A percentile compares a stretch with the other conserved stretches of the same genome.
Conservation (phyloP, 1,140 invertebrate species). For the Trichoplusia ni region DNA sequence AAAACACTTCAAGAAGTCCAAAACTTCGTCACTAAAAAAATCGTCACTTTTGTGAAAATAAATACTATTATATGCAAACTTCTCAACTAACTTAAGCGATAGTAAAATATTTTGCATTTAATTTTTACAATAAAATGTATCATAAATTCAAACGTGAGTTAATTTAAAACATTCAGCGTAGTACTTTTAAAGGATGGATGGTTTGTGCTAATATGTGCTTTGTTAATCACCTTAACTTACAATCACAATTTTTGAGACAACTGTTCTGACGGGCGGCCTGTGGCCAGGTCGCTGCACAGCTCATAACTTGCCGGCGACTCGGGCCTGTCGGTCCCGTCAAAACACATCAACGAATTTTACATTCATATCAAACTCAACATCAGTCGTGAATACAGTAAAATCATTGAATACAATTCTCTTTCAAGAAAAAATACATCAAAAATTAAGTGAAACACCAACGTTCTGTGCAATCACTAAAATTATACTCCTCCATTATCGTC, state of each 20-base stretch:
- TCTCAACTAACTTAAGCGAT: constrained; percentile 79
- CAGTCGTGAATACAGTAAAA: constrained; percentile 75
- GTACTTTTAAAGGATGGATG: constrained; percentile 78
- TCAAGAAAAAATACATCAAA: constrained; percentile 79
- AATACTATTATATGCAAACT: constrained; percentile 79
- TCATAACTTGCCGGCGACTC: constrained; percentile 28
- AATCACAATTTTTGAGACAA: constrained; percentile 70
- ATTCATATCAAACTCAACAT: constrained; percentile 60
- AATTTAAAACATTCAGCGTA: constrained; percentile 77
- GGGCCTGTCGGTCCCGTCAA: constrained; percentile 14
- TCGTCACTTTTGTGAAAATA: constrained; percentile 73
- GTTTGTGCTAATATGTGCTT: constrained; percentile 80
- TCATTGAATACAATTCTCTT: constrained; percentile 67
- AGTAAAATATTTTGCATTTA: constrained; percentile 74
- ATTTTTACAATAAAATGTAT: constrained; percentile 80
- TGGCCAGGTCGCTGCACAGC: neutral
- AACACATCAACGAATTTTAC: constrained; percentile 49
- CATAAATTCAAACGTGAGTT: constrained; percentile 81
- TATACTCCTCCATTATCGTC: constrained; percentile 49
- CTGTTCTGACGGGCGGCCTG: constrained; percentile 42
- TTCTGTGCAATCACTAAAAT: constrained; percentile 79
- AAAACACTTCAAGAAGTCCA: constrained; percentile 69
- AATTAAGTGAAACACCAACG: constrained; percentile 80
- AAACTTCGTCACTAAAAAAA: constrained; percentile 69
- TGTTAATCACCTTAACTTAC: constrained; percentile 74